Evolutionary conservation across 2,797 vertebrate species (phyloP), one percentile per base, ranked within the genome.

Genomic region (Periparus ater): DNA sequence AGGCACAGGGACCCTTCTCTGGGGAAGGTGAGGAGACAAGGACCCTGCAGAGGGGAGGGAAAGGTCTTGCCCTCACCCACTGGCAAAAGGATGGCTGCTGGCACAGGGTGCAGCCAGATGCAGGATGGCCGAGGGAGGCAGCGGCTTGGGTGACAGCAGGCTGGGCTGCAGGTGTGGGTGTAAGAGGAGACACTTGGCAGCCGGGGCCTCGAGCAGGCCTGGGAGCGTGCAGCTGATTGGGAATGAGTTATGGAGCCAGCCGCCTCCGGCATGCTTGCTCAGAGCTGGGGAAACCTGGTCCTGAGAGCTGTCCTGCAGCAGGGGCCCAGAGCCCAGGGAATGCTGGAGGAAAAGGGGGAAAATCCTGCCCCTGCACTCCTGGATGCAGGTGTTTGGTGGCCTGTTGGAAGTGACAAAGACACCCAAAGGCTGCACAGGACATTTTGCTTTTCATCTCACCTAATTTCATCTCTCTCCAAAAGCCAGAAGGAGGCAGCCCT

Each of bases 111-210:
- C 47, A 80, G 85, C 26, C 91, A 92, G 95, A 93, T 55, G 89
- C 94, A 70, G 87, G 72, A 73, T 0, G 17, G 70, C 44, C 1
- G 0, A 54, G 83, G 55, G 58, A 53, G 73, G 67, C 8, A 0
- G 32, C 2, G 16, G 66, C 78, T 23, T 95, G 91, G 75, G 85
- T 92, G 95, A 85, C 89, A 93, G 86, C 80, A 86, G 62, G 44
- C 86, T 79, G 89, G 94, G 85, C 87, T 93, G 91, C 95, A 92
- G 95, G 94, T 91, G 89, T 83, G 87, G 50, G 6, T 91, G 91
- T 93, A 95, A 95, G 85, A 85, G 70, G 93, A 95, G 95, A 91
- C 91, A 48, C 2, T 95, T 92, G 85, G 91, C 93, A 96, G 96
- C 65, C 17, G 1, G 55, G 85, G 34, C 74, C 60, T 82, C 2